phyloP scores from a whole-genome alignment of 2,797 vertebrate genomes.

The Paramormyrops hopkinsi region DNA sequence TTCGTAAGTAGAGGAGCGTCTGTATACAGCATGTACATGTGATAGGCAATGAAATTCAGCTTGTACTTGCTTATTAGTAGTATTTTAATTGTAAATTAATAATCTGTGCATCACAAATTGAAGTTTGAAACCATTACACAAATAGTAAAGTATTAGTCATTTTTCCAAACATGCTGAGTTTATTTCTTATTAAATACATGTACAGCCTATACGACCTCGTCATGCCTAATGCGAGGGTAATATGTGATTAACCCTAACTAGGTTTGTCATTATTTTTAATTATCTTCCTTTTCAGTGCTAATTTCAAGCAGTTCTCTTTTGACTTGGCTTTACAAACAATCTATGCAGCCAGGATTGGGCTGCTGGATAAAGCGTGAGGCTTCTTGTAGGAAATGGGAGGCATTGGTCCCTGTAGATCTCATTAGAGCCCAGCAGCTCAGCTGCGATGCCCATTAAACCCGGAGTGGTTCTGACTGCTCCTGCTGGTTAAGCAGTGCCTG shows the following conservation, averaged over 20 bases:
- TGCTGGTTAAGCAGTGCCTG: neutral
- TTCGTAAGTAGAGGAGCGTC: no score
- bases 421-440: slow-evolving; percentile 14
- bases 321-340: neutral
- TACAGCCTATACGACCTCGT: neutral
- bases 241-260: neutral
- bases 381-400: neutral
- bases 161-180: neutral
- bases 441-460: neutral
- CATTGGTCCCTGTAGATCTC: slow-evolving; percentile 2
- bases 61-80: no score
- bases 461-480: neutral
- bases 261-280: neutral
- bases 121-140: no score
- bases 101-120: no score
- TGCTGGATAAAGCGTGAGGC: neutral
- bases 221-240: neutral
- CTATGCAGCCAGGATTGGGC: neutral
- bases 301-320: slow-evolving; percentile 4
- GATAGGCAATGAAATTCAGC: no score
- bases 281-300: neutral
- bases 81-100: no score
- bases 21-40: no score
- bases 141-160: no score
- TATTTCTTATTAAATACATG: neutral